Conservation (phyloP, 2,888 invertebrate genomes). For the Pandemis cinnamomeana region DNA sequence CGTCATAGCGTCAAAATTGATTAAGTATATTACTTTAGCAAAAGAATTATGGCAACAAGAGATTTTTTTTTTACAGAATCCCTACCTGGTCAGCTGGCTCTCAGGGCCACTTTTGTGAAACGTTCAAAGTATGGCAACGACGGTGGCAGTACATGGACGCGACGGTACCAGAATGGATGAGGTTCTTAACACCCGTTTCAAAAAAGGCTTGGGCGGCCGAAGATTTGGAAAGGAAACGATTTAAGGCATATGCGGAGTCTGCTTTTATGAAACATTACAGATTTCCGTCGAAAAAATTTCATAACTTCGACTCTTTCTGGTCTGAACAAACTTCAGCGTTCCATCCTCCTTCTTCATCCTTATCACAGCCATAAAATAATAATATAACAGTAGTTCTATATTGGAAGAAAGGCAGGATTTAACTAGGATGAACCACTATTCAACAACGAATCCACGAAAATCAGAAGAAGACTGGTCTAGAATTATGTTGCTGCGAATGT, state of each 20-base stretch:
- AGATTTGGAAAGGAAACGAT: not conserved
- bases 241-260: conserved; percentile 2
- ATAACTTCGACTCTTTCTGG: not conserved
- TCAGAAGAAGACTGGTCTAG: too few species aligned
- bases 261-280: conserved; percentile 19
- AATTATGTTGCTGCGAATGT: too few species aligned
- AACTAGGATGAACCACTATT: too few species aligned
- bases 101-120: not conserved
- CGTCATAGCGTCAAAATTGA: too few species aligned
- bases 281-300: conserved; percentile 1
- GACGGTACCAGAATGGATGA: not conserved
- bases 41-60: too few species aligned
- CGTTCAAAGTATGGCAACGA: not conserved
- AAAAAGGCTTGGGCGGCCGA: not conserved
- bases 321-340: not conserved
- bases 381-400: not conserved
- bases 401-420: too few species aligned
- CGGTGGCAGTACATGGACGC: conserved; percentile 12
- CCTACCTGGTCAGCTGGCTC: conserved; percentile 7
- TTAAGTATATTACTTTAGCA: not conserved
- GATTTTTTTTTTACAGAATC: not conserved
- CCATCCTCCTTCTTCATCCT: not conserved
- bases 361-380: not conserved
- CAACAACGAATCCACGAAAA: too few species aligned
- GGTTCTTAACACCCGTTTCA: not conserved